A percentile compares a stretch with the other conserved stretches of the same genome.
Conservation (phyloP, 2,113 vertebrate species). For the Nothocercus nigrocapillus region DNA sequence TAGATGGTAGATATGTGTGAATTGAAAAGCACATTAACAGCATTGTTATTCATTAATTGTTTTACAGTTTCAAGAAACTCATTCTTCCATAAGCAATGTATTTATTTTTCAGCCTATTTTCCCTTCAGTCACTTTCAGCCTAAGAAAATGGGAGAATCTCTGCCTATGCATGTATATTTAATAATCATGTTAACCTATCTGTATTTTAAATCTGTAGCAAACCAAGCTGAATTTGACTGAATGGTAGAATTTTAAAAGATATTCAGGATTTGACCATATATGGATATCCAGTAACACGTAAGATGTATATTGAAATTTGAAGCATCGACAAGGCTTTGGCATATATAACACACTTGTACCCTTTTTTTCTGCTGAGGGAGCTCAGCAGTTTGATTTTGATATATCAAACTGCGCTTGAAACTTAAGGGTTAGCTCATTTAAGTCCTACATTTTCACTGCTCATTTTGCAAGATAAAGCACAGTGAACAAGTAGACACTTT, state of each 20-base stretch:
- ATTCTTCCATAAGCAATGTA: neutral
- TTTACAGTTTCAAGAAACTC: neutral
- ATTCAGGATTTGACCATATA: neutral
- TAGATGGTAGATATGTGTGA: neutral
- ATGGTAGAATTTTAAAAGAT: neutral
- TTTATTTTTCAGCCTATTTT: neutral
- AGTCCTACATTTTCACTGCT: neutral
- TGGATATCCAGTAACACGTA: neutral
- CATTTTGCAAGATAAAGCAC: neutral
- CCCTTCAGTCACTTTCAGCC: too few species aligned
- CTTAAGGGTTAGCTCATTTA: neutral
- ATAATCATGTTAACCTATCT: neutral
- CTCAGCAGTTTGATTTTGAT: neutral
- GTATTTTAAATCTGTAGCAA: neutral
- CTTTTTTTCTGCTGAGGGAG: neutral
- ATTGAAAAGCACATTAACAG: neutral
- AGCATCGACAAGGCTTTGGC: neutral
- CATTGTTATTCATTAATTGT: neutral
- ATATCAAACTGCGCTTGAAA: neutral
- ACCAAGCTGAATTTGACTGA: neutral
- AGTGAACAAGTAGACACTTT: neutral
- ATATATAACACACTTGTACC: neutral
- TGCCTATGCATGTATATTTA: neutral
- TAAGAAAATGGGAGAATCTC: neutral
- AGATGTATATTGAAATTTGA: neutral